phyloP scores from a whole-genome alignment of 1,140 invertebrate genomes.

The Caenorhabditis inopinata region DNA sequence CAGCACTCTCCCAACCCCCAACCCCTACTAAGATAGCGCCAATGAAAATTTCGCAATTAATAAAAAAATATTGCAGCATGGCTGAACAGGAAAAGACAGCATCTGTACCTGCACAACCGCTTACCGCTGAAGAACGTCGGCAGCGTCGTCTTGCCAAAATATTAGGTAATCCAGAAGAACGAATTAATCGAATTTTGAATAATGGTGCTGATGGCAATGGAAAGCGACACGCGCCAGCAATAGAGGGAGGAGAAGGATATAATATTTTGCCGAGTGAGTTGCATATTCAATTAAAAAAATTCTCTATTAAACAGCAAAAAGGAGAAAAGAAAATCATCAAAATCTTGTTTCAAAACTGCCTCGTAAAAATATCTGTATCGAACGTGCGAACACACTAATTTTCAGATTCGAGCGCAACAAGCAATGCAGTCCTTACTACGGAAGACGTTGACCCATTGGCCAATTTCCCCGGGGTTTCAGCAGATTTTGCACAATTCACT shows the following conservation, averaged over 20 bases:
- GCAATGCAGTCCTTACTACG: too few relatives aligned
- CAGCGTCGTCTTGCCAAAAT: slow-evolving; percentile 23
- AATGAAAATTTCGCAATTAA: too few relatives aligned
- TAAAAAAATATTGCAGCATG: neutral
- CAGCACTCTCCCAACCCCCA: too few relatives aligned
- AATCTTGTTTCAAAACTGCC: too few relatives aligned
- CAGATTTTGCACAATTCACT: slow-evolving; percentile 1
- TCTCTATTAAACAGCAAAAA: neutral
- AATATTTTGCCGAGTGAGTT: slow-evolving; percentile 18
- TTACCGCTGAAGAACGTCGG: slow-evolving; percentile 32
- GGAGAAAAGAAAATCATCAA: too few relatives aligned
- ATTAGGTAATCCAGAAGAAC: slow-evolving; percentile 20
- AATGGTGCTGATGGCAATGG: neutral
- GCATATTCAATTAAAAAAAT: neutral
- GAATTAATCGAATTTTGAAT: slow-evolving; percentile 32
- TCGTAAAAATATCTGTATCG: too few relatives aligned
- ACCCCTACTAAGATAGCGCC: too few relatives aligned
- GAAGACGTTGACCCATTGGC: too few relatives aligned
- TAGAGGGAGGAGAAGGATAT: slow-evolving; percentile 33
- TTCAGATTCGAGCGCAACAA: neutral
- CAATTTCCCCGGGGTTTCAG: neutral
- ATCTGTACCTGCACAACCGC: neutral
- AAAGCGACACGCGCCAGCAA: slow-evolving; percentile 28
- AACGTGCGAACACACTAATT: neutral
- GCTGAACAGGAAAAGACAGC: neutral